A percentile compares a stretch with the other conserved stretches of the same genome.
Evolutionary conservation across 2,797 vertebrate species (phyloP).

Genomic region (Cichlasoma orientale): DNA sequence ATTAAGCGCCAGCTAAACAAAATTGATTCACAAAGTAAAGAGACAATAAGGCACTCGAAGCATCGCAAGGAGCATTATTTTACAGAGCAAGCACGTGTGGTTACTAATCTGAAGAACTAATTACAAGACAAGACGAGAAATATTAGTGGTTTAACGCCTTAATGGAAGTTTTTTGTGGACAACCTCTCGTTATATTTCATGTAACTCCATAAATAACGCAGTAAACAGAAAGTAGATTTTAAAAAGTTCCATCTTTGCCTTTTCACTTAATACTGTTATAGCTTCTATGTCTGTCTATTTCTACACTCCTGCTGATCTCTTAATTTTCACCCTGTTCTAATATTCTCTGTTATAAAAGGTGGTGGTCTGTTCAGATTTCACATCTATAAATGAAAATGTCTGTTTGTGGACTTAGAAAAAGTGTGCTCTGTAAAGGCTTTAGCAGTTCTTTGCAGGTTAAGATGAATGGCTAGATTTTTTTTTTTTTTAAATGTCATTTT

Average conservation of each 20-base stretch:
- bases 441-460: not conserved
- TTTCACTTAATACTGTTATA: not conserved
- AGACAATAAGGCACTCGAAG: not conserved
- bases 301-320: not conserved
- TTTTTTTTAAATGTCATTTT: conserved; percentile 12
- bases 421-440: not conserved
- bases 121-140: not conserved
- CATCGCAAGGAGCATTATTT: not conserved
- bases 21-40: not conserved
- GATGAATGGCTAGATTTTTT: not conserved
- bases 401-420: not conserved
- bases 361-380: not conserved
- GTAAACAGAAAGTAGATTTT: not conserved
- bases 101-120: not conserved
- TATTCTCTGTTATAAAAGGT: not conserved
- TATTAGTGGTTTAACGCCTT: not conserved
- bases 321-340: not conserved
- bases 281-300: not conserved
- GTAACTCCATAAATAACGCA: not conserved
- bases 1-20: not conserved
- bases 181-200: not conserved
- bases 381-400: not conserved
- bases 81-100: not conserved
- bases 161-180: not conserved
- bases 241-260: not conserved